A percentile compares a stretch with the other conserved stretches of the same genome.
phyloP scores from a whole-genome alignment of 2,113 vertebrate genomes.

The Mirza zaza region DNA sequence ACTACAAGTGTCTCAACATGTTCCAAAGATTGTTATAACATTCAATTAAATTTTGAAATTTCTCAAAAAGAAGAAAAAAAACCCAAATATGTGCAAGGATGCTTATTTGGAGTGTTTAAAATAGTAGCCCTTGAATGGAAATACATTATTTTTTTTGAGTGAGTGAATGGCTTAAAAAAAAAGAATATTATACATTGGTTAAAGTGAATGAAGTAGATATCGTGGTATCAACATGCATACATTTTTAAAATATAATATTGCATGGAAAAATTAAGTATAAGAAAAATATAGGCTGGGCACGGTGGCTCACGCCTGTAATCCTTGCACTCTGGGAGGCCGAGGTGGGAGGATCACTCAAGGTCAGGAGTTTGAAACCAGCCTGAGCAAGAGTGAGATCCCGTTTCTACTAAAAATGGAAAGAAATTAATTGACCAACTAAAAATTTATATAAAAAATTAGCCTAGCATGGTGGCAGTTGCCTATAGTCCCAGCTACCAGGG shows the following conservation, averaged over 20 bases:
- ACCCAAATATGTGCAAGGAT: not conserved
- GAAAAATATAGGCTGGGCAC: not conserved
- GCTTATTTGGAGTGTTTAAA: not conserved
- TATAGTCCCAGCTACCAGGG: too few species aligned
- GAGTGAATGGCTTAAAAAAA: not conserved
- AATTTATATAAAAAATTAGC: too few species aligned
- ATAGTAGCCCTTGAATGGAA: not conserved
- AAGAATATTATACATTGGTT: not conserved
- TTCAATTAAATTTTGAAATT: not conserved
- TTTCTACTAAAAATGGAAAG: too few species aligned
- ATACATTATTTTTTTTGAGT: not conserved
- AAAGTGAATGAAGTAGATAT: not conserved
- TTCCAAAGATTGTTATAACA: not conserved
- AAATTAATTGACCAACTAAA: too few species aligned
- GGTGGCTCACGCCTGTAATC: too few species aligned
- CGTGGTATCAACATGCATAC: not conserved
- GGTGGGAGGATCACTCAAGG: too few species aligned
- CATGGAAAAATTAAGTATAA: not conserved
- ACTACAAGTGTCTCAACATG: not conserved
- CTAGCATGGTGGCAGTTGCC: too few species aligned
- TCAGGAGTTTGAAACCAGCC: too few species aligned
- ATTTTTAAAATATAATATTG: not conserved
- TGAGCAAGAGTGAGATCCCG: too few species aligned
- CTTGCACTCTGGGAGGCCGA: too few species aligned
- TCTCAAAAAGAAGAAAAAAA: conserved; percentile 22